Percentiles rank a stretch among this genome's conserved stretches.
phyloP scores from a whole-genome alignment of 2,888 invertebrate species.

The Plebejus melissa region DNA sequence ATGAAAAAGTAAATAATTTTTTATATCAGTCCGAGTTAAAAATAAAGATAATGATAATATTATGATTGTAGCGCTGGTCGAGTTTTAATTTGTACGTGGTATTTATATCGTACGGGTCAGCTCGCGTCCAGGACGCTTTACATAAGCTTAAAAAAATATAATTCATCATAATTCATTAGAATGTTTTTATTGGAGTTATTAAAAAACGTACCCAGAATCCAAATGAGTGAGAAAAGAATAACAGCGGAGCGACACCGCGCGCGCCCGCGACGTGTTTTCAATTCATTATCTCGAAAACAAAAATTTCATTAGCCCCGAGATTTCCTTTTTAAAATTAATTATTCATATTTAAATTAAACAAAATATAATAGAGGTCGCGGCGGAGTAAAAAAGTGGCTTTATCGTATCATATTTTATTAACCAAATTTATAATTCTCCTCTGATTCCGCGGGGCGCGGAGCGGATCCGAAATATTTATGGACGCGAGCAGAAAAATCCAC shows the following conservation, averaged over 20 bases:
- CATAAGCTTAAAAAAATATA: constrained; percentile 64
- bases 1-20: background rate
- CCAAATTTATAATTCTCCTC: constrained; percentile 77
- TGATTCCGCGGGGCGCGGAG: constrained; percentile 58
- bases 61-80: constrained; percentile 3
- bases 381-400: constrained; percentile 66
- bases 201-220: constrained; percentile 65
- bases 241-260: constrained; percentile 60
- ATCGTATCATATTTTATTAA: constrained; percentile 79
- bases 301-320: constrained; percentile 77
- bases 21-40: background rate
- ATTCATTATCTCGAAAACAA: constrained; percentile 79
- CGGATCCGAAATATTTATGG: constrained; percentile 73
- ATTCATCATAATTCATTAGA: constrained; percentile 68
- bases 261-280: constrained; percentile 71
- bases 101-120: background rate
- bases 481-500: constrained; percentile 78
- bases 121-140: constrained; percentile 34
- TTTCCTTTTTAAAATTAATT: constrained; percentile 78
- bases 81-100: constrained; percentile 1
- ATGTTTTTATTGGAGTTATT: constrained; percentile 55
- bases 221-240: constrained; percentile 75
- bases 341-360: constrained; percentile 80
- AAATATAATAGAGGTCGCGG: constrained; percentile 76
- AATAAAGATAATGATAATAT: constrained; percentile 2